Percentiles rank a stretch among this genome's conserved stretches.
These are phyloP conservation scores for Alcedo atthis DNA, from an alignment of 2,797 vertebrate species.

Conservation along the genomic window DNA sequence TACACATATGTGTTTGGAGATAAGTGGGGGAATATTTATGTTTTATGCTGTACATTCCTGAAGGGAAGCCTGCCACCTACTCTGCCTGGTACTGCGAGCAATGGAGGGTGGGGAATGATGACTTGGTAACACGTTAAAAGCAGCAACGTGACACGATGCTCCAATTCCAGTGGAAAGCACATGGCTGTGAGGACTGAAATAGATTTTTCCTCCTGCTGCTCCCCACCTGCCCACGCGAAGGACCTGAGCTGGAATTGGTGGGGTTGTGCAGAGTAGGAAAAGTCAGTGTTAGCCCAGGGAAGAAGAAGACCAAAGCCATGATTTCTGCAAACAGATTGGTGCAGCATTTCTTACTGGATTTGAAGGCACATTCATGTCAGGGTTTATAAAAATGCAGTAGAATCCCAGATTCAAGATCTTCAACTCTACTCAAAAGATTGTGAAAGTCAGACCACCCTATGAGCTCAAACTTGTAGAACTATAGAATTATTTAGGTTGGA, in stretches of 20 bases:
- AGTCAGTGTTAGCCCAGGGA: background rate
- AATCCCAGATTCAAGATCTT: background rate
- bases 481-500: background rate
- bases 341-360: background rate
- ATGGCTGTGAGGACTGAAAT: background rate
- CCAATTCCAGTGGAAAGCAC: conserved; percentile 9
- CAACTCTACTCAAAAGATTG: background rate
- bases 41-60: background rate
- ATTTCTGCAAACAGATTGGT: background rate
- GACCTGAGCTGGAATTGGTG: background rate
- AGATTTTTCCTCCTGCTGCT: background rate
- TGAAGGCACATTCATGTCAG: background rate
- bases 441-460: background rate
- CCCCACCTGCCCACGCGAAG: background rate
- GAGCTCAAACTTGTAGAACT: background rate
- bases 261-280: background rate
- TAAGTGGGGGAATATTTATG: background rate
- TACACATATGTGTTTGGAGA: background rate
- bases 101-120: background rate
- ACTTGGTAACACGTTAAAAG: background rate
- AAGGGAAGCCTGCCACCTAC: background rate
- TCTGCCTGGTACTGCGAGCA: background rate
- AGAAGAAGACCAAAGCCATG: background rate
- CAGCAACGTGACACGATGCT: rapidly evolving
- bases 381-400: background rate